Conservation (phyloP, 2,797 vertebrate genomes). For the Prionace glauca region DNA sequence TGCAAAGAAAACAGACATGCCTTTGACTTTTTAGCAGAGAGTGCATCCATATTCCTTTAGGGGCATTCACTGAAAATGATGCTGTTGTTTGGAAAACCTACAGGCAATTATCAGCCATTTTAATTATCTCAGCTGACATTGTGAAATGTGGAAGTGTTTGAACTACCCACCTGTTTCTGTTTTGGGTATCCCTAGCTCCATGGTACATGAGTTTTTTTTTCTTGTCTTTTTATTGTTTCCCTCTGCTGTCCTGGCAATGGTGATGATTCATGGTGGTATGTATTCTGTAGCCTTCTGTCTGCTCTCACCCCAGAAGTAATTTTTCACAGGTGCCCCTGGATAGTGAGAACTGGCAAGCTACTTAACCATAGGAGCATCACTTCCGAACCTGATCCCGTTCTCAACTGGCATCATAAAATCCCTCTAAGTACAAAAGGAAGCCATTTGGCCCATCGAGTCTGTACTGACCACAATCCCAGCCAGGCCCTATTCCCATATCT, state of each 20-base stretch:
- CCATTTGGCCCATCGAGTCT: no score
- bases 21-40: neutral
- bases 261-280: neutral
- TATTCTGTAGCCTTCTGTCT: neutral
- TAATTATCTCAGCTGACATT: neutral
- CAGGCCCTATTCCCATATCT: no score
- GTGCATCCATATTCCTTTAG: neutral
- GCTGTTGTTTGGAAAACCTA: neutral
- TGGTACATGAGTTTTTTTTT: neutral
- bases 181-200: neutral
- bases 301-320: neutral
- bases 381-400: neutral
- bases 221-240: neutral
- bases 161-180: neutral
- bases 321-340: no score
- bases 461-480: no score
- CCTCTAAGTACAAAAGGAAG: no score
- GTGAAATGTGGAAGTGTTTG: neutral
- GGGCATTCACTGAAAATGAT: neutral
- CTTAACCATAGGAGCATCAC: neutral
- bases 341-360: neutral
- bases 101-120: neutral
- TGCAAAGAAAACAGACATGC: neutral
- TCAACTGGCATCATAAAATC: neutral
- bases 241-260: neutral